phyloP scores from a whole-genome alignment of 1,140 invertebrate genomes.

The Artemia franciscana region DNA sequence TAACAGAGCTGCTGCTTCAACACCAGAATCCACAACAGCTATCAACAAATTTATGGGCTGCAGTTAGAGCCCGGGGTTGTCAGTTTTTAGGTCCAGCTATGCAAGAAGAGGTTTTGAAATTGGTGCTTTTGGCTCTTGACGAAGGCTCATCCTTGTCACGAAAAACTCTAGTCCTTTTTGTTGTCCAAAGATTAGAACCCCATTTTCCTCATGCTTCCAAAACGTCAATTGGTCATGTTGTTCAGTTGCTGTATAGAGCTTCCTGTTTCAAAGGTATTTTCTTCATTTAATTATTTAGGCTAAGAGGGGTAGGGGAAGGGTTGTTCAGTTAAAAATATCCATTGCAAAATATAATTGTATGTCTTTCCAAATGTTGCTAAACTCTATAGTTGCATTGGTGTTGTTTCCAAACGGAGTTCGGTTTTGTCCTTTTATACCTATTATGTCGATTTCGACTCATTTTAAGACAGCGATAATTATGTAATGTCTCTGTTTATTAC shows the following conservation, averaged over 20 bases:
- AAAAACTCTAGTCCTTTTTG: slow-evolving; percentile 95
- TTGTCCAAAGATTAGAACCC: slow-evolving; percentile 79
- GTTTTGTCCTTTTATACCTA: too few species aligned
- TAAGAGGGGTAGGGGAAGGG: too few species aligned
- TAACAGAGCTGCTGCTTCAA: slow-evolving; percentile 80
- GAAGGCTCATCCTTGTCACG: slow-evolving; percentile 89
- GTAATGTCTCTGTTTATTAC: too few species aligned
- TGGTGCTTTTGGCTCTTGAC: slow-evolving; percentile 78
- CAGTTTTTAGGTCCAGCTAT: slow-evolving; percentile 98
- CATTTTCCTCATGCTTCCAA: slow-evolving; percentile 95
- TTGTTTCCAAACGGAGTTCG: too few species aligned
- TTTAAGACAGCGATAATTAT: too few species aligned
- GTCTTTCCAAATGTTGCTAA: too few species aligned
- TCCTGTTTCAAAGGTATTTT: slow-evolving; percentile 74
- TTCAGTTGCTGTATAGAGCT: slow-evolving; percentile 86
- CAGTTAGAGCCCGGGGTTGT: slow-evolving; percentile 81
- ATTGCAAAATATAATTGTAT: too few species aligned
- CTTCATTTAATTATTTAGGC: too few species aligned
- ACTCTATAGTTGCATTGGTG: too few species aligned
- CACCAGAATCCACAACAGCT: slow-evolving; percentile 81
- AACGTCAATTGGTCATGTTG: slow-evolving; percentile 94
- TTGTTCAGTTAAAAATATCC: too few species aligned
- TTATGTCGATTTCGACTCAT: too few species aligned
- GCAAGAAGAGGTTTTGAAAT: slow-evolving; percentile 90
- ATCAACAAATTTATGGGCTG: slow-evolving; percentile 85